Evolutionary conservation across 2,113 vertebrate genomes (phyloP).

Genomic region (Sarotherodon lohbergeri): DNA sequence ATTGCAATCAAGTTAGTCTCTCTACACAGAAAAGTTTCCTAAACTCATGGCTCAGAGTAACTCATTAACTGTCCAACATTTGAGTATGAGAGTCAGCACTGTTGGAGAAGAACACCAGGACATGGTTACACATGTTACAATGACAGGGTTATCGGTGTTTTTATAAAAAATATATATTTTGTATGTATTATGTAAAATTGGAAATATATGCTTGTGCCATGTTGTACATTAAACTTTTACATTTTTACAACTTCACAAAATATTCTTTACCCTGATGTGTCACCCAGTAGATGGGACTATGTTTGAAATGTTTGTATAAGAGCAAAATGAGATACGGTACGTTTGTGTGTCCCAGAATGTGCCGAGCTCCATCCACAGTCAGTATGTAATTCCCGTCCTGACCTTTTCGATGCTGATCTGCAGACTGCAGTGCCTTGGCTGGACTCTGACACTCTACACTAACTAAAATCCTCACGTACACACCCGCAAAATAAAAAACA

Average conservation of each 20-base stretch:
- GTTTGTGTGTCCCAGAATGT: not conserved
- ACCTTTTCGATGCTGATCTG: not conserved
- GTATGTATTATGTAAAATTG: not conserved
- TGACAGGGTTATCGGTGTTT: not conserved
- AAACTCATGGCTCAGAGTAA: not conserved
- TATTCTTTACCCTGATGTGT: not conserved
- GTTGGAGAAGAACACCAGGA: not conserved
- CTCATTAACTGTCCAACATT: not conserved
- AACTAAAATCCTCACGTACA: not conserved
- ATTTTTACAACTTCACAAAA: not conserved
- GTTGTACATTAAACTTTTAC: not conserved
- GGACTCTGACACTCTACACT: not conserved
- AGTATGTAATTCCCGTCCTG: not conserved
- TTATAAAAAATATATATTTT: not conserved
- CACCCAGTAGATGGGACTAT: not conserved
- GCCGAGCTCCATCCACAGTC: not conserved
- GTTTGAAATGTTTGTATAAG: not conserved
- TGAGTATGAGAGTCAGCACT: not conserved
- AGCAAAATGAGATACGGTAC: not conserved
- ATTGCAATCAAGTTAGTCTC: not conserved
- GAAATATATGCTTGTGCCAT: not conserved
- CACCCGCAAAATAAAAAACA: not conserved
- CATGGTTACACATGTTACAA: not conserved
- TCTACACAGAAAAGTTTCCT: not conserved
- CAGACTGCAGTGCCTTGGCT: not conserved